Evolutionary conservation across 2,888 invertebrate species (phyloP).

Genomic region (Punctoribates punctum): DNA sequence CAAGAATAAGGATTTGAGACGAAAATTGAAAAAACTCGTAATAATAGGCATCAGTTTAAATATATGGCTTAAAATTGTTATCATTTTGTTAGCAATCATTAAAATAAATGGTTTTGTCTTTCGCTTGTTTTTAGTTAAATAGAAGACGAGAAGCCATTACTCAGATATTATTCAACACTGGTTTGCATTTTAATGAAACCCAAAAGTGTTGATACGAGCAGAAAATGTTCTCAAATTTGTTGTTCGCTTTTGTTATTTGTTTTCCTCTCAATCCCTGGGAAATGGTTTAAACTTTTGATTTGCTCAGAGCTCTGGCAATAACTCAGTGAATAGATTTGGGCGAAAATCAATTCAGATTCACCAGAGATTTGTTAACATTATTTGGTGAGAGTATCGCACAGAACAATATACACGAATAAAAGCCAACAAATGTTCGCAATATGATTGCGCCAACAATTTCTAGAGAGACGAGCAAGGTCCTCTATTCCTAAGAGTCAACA

Average conservation of each 20-base stretch:
- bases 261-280: no score
- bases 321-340: background rate
- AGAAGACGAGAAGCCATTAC: no score
- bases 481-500: no score
- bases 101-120: no score
- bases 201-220: background rate
- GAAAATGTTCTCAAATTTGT: background rate
- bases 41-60: background rate
- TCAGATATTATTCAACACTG: no score
- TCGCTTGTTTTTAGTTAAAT: no score
- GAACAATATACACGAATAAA: background rate
- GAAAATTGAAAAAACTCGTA: background rate
- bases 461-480: background rate
- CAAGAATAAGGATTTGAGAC: background rate
- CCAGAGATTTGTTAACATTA: slow-evolving; percentile 7
- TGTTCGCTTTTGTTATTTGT: no score
- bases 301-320: no score
- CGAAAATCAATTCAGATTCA: slow-evolving; percentile 11
- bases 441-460: slow-evolving; percentile 1
- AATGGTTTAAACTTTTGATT: no score
- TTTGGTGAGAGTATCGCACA: background rate
- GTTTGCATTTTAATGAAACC: background rate
- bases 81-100: background rate
- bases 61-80: slow-evolving; percentile 13
- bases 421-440: background rate